Evolutionary conservation across 1,140 invertebrate genomes (phyloP).

Genomic region (Pollicipes pollicipes): DNA sequence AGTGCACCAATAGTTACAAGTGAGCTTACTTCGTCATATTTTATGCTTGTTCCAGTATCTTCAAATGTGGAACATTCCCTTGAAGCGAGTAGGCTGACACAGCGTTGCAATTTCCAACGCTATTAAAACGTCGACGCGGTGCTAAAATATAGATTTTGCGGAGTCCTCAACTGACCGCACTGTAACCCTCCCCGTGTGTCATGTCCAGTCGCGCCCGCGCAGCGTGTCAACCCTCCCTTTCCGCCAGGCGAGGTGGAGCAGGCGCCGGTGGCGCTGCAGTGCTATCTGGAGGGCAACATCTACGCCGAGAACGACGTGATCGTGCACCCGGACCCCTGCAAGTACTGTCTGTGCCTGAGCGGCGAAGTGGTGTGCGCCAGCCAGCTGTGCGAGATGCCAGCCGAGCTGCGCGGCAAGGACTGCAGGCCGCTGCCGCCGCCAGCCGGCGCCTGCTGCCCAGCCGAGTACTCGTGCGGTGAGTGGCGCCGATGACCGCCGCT

Average conservation of each 20-base stretch:
- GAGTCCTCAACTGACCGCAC: too few relatives aligned
- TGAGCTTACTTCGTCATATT: too few relatives aligned
- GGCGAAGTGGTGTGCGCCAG: not conserved
- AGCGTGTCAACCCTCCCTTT: not conserved
- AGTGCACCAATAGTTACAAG: too few relatives aligned
- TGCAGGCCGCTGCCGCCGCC: not conserved
- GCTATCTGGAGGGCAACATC: not conserved
- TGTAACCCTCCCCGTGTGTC: too few relatives aligned
- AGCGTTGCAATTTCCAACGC: too few relatives aligned
- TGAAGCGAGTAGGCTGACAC: too few relatives aligned
- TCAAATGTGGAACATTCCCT: too few relatives aligned
- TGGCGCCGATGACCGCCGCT: too few relatives aligned
- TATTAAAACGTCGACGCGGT: too few relatives aligned
- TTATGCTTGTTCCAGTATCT: too few relatives aligned
- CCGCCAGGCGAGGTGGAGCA: not conserved
- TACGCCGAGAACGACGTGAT: not conserved
- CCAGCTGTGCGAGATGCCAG: not conserved
- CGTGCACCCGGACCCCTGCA: not conserved
- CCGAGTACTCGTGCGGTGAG: not conserved
- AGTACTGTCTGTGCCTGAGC: not conserved
- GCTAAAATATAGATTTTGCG: too few relatives aligned
- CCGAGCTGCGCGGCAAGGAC: not conserved
- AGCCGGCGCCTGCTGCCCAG: not conserved
- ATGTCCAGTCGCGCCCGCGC: too few relatives aligned
- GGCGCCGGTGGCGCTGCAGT: not conserved